These are phyloP conservation scores for Peromyscus polionotus DNA, from an alignment of 2,113 vertebrate species.

Conservation along the genomic window DNA sequence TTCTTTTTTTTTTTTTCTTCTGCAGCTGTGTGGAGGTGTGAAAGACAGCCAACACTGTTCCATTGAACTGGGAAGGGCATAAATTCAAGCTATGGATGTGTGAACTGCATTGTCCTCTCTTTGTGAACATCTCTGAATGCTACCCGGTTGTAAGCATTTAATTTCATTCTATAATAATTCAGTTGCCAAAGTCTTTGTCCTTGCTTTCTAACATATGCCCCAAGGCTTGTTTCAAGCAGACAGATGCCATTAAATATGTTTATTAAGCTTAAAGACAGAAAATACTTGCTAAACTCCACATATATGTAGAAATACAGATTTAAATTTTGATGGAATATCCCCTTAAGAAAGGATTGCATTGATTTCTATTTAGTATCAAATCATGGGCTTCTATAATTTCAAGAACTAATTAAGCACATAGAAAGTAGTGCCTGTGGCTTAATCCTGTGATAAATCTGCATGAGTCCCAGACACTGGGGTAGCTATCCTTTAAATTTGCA, in stretches of 20 bases:
- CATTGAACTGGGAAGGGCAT: constrained; percentile 65
- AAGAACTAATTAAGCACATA: constrained; percentile 79
- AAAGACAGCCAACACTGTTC: constrained; percentile 19
- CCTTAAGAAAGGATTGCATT: constrained; percentile 51
- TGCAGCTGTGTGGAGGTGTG: not conserved
- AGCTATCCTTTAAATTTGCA: constrained; percentile 69
- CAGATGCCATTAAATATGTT: constrained; percentile 70
- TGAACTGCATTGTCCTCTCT: constrained; percentile 70
- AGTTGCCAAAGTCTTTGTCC: constrained; percentile 79
- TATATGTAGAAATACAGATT: constrained; percentile 20
- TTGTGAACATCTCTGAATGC: constrained; percentile 80
- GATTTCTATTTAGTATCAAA: constrained; percentile 68
- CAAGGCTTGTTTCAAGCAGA: constrained; percentile 56
- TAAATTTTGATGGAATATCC: constrained; percentile 64
- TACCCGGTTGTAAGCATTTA: constrained; percentile 73
- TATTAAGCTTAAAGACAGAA: constrained; percentile 70
- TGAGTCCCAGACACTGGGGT: constrained; percentile 56
- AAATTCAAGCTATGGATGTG: constrained; percentile 71
- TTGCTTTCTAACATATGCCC: constrained; percentile 69
- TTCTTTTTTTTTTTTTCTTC: not conserved
- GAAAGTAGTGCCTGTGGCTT: constrained; percentile 69
- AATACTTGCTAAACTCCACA: constrained; percentile 41
- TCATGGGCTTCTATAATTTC: constrained; percentile 65
- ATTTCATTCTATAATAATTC: constrained; percentile 80
- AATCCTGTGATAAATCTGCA: constrained; percentile 72